Base-by-base conservation (phyloP, 2,888 invertebrate species). In the Lydus trimaculatus region DNA sequence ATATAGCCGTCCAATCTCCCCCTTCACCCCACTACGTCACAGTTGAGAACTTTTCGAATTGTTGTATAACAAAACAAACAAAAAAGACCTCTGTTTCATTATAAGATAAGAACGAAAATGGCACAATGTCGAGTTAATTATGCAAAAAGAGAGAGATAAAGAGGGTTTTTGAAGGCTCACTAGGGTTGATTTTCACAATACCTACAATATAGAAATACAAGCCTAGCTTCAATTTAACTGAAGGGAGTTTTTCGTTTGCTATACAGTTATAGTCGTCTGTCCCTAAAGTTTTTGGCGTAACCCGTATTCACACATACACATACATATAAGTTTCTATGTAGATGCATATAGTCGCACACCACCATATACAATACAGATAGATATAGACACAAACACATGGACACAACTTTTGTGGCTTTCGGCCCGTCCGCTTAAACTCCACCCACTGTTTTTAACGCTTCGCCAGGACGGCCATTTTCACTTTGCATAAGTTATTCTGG, bases 361-460 rank as follows among this genome's bases (percentile, higher is more conserved):
- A 11, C 5, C 23, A 48, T 20, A 20, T 8, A 48, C 8, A n/a
- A 4, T 17, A 48, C 11, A 23, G 9, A 48, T 20, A 48, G 9
- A 17, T 9, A 20, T 4, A 20, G 20, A 48, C 48, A 48, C 48
- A 48, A 48, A 48, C 48, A 48, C 48, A 48, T 20, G 8, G 20
- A 82, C 83, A 84, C 84, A 84, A 85, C 84, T 85, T 85, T 84
- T 85, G 84, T 78, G 84, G 84, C 84, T 83, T 83, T 79, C 48
- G 82, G 78, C 81, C 83, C 83, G 79, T 70, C 78, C 78, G 76
- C 82, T 75, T 76, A 80, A 81, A 82, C 83, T 84, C 84, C 84
- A 83, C 84, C 84, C 83, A 82, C 83, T 81, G 83, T 82, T 85
- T 85, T 85, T 84, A 83, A 84, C 78, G 78, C 72, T 72, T 64